phyloP scores from a whole-genome alignment of 1,140 invertebrate genomes.

The Steinernema feltiae region DNA sequence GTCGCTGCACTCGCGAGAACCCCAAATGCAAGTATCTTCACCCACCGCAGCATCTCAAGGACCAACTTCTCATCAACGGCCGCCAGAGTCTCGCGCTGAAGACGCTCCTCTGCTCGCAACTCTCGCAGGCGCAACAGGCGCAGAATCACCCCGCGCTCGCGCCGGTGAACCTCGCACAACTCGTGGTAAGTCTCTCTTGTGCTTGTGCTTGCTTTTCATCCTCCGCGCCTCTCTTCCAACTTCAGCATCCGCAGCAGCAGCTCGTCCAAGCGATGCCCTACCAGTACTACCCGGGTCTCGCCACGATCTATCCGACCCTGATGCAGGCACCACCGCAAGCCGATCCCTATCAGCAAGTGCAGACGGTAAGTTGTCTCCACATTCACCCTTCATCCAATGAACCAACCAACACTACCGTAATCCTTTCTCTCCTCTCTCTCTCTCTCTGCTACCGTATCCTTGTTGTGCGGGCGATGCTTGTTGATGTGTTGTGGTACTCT shows the following conservation, averaged over 20 bases:
- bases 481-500: conserved; percentile 23
- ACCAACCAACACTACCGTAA: conserved; percentile 9
- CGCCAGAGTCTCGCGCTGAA: conserved; percentile 96
- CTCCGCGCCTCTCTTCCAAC: not conserved
- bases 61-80: conserved; percentile 98
- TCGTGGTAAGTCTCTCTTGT: conserved; percentile 35
- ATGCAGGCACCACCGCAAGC: conserved; percentile 25
- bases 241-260: conserved; percentile 37
- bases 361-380: conserved; percentile 47
- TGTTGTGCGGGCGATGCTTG: conserved; percentile 11
- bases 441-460: conserved; percentile 19
- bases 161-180: conserved; percentile 35
- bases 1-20: conserved; percentile 98
- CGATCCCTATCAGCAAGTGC: conserved; percentile 43
- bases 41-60: conserved; percentile 97
- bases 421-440: conserved; percentile 8
- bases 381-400: conserved; percentile 24
- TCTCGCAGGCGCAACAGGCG: conserved; percentile 25
- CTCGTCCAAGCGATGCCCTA: conserved; percentile 41
- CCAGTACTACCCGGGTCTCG: conserved; percentile 40
- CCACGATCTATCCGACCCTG: conserved; percentile 37
- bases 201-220: not conserved
- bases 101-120: conserved; percentile 49
- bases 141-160: conserved; percentile 28
- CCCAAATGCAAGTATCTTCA: conserved; percentile 99